These are phyloP conservation scores for Entomobrya multifasciata DNA, from an alignment of 2,888 invertebrate species.

Conservation along the genomic window DNA sequence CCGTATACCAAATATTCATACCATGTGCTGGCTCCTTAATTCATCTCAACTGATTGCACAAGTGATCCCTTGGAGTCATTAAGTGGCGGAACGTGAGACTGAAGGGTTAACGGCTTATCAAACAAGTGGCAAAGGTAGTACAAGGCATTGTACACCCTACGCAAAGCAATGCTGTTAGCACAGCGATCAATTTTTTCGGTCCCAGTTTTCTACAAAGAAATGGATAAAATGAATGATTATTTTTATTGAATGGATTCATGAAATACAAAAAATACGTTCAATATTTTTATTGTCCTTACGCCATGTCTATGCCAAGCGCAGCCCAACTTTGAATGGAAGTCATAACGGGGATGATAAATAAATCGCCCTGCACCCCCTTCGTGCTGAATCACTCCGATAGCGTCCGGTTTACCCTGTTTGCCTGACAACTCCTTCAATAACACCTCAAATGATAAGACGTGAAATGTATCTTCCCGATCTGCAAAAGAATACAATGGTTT, in stretches of 20 bases:
- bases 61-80: no score
- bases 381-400: background rate
- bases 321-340: background rate
- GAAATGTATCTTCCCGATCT: no score
- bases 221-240: background rate
- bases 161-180: background rate
- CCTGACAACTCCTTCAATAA: background rate
- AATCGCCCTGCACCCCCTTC: background rate
- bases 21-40: no score
- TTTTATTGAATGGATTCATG: background rate
- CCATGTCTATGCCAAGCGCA: background rate
- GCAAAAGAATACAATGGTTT: background rate
- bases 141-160: background rate
- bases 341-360: background rate
- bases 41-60: no score
- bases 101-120: no score
- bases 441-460: background rate
- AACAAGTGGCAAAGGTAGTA: conserved; percentile 3
- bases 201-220: no score
- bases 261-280: background rate
- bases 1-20: no score
- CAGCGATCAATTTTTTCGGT: conserved; percentile 10
- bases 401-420: background rate
- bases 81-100: no score
- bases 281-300: background rate